Conservation (phyloP, 2,113 vertebrate genomes). For the Solea senegalensis region DNA sequence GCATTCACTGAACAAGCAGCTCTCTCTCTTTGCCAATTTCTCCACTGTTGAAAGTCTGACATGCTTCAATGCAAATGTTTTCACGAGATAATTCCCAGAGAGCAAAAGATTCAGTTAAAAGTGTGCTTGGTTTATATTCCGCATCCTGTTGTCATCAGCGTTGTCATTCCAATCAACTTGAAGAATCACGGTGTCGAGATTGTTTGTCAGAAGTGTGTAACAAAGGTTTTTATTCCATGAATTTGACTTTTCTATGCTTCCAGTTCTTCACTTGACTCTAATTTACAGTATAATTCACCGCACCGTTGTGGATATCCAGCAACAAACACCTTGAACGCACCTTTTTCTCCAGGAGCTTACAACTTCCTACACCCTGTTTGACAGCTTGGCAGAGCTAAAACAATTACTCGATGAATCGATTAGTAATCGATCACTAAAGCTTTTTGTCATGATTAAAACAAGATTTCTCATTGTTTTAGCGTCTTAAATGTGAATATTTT, state of each 20-base stretch:
- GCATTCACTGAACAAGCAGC: constrained; percentile 53
- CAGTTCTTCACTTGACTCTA: too few relatives aligned
- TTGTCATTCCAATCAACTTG: constrained; percentile 19
- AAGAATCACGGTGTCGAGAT: not conserved
- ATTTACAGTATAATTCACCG: not conserved
- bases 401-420: too few relatives aligned
- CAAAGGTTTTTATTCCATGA: too few relatives aligned
- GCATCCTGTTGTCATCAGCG: constrained; percentile 52
- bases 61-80: constrained; percentile 52
- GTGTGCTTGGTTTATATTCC: constrained; percentile 49
- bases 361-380: too few relatives aligned
- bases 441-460: too few relatives aligned
- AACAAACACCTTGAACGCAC: constrained; percentile 12
- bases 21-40: constrained; percentile 39
- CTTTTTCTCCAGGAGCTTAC: too few relatives aligned
- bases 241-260: too few relatives aligned
- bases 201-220: too few relatives aligned
- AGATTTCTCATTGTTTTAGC: too few relatives aligned
- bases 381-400: too few relatives aligned
- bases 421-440: too few relatives aligned
- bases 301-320: constrained; percentile 41
- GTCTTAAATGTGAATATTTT: too few relatives aligned
- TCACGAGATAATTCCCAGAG: constrained; percentile 55
- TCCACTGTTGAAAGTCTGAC: constrained; percentile 42
- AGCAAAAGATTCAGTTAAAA: constrained; percentile 59